Evolutionary conservation across 2,797 vertebrate species (phyloP), one percentile per base, ranked within the genome.

Genomic region (Falco cherrug): DNA sequence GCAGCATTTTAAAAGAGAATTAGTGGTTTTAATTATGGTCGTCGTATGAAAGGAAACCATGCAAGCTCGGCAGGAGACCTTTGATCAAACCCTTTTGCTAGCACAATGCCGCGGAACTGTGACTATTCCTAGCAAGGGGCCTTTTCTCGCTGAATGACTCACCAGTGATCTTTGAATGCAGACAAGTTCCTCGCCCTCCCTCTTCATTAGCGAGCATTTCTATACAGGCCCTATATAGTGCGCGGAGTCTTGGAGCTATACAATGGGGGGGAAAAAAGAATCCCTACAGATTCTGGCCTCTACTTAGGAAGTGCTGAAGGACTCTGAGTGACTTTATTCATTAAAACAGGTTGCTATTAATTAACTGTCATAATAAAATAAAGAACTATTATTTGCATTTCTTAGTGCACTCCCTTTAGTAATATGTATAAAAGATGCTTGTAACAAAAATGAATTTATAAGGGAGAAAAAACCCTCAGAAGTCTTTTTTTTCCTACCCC

Each of bases 1-100:
- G 98, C 98, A 98, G 98, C 98, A 98, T 98, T 98, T 98, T 98
- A 98, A 98, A 98, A 98, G 98, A 98, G 98, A 98, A 98, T 98
- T 98, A 98, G 98, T 98, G 98, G 98, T 98, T 98, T 98, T 98
- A 98, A 98, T 98, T 98, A 98, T 98, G 98, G 98, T 98, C 98
- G 98, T 98, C 41, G 96, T 97, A 97, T 98, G 98, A 98, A 98
- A 98, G 97, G 98, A 98, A 98, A 98, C 98, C 98, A 98, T 97
- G 98, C 98, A 97, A 98, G 98, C 98, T 98, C 98, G 95, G 95
- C 98, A 95, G 98, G 98, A 98, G 98, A 97, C 97, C 97, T 98
- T 98, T 98, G 98, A 98, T 98, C 98, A 98, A 98, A 97, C 98
- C 97, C 98, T 98, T 98, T 98, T 93, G 98, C 98, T 97, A 98